Conservation (phyloP, 2,888 invertebrate genomes). For the Drosophila macrospina region DNA sequence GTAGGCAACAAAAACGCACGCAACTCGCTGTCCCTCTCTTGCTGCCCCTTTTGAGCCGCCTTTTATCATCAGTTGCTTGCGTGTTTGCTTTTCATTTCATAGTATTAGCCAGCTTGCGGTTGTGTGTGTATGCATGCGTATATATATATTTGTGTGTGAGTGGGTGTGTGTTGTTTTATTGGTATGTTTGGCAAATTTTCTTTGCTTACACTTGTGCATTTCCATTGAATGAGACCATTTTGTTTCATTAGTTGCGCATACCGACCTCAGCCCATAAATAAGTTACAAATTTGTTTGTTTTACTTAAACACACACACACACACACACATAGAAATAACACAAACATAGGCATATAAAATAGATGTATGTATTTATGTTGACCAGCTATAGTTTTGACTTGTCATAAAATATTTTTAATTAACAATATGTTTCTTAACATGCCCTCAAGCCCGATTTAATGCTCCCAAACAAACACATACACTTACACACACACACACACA, state of each 20-base stretch:
- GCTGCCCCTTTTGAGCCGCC: neutral
- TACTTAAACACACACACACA: slow-evolving; percentile 12
- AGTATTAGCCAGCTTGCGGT: slow-evolving; percentile 50
- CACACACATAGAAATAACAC: neutral
- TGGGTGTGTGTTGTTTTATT: slow-evolving; percentile 19
- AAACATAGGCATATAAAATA: neutral
- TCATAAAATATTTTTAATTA: slow-evolving; percentile 69
- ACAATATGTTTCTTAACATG: slow-evolving; percentile 57
- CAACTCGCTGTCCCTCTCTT: slow-evolving; percentile 9
- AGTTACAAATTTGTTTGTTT: slow-evolving; percentile 39
- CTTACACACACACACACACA: no score
- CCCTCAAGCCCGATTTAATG: slow-evolving; percentile 47
- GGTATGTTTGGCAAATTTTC: slow-evolving; percentile 36
- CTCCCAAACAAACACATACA: slow-evolving; percentile 14
- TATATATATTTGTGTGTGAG: no score
- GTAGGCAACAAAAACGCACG: slow-evolving; percentile 58
- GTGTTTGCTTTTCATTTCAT: slow-evolving; percentile 71
- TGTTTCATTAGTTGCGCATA: slow-evolving; percentile 51
- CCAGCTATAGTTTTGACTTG: slow-evolving; percentile 17
- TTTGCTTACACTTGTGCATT: slow-evolving; percentile 36
- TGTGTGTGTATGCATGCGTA: slow-evolving; percentile 10
- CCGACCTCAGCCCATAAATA: slow-evolving; percentile 44
- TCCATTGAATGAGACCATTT: slow-evolving; percentile 33
- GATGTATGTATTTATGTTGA: neutral
- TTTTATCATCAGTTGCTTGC: slow-evolving; percentile 57